These are phyloP conservation scores for Protobothrops mucrosquamatus DNA, from an alignment of 2,113 vertebrate genomes.

Conservation along the genomic window DNA sequence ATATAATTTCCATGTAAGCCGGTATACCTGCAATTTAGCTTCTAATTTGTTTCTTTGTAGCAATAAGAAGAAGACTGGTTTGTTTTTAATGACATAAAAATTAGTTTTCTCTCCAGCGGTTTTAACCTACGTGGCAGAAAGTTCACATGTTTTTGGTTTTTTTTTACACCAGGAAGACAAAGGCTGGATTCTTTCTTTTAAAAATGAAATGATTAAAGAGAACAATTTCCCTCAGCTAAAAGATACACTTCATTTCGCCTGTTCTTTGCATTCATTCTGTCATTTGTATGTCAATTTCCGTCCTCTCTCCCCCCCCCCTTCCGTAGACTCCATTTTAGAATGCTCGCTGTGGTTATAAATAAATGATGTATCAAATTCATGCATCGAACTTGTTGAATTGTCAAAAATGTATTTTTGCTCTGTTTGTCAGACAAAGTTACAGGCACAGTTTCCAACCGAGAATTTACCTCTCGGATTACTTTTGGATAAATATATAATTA, in stretches of 20 bases:
- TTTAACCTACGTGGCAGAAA: slow-evolving; percentile 49
- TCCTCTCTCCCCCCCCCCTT: too few species aligned
- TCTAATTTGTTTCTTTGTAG: slow-evolving; percentile 18
- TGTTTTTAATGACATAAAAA: slow-evolving; percentile 29
- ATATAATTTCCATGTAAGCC: slow-evolving; percentile 7
- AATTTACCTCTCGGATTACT: neutral
- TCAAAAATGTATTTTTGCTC: neutral
- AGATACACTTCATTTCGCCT: slow-evolving; percentile 10
- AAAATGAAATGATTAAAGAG: slow-evolving; percentile 29
- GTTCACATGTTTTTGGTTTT: neutral
- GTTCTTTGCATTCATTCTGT: slow-evolving; percentile 9
- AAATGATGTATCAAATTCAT: neutral
- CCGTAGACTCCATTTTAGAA: neutral
- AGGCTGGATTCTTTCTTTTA: neutral
- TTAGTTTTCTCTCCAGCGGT: slow-evolving; percentile 33
- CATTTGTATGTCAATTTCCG: neutral
- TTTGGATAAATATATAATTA: neutral
- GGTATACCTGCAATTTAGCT: neutral
- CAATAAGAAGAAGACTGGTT: slow-evolving; percentile 12
- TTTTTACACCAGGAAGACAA: slow-evolving; percentile 31
- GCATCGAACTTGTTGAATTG: neutral
- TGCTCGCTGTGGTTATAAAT: neutral
- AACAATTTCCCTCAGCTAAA: slow-evolving; percentile 41
- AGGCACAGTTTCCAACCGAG: neutral
- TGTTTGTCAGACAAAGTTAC: neutral